A percentile compares a stretch with the other conserved stretches of the same genome.
Conservation (phyloP, 64 coral and sea anemone genomes). For the Montipora sp. region DNA sequence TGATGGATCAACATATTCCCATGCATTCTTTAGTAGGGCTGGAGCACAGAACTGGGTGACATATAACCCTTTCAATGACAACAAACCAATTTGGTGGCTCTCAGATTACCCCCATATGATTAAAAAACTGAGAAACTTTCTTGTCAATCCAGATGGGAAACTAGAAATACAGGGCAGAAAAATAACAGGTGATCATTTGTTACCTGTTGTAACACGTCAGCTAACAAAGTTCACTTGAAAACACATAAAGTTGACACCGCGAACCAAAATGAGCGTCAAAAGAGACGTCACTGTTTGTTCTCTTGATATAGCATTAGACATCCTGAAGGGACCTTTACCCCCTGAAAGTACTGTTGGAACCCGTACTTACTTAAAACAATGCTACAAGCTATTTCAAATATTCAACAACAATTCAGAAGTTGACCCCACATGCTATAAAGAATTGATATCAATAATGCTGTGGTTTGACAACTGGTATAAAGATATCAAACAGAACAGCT, state of each 20-base stretch:
- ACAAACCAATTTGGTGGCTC: no score
- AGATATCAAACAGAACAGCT: background rate
- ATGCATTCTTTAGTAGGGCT: no score
- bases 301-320: slow-evolving; percentile 49
- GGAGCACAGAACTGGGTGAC: no score
- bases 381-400: slow-evolving; percentile 40
- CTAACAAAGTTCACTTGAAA: slow-evolving; percentile 35
- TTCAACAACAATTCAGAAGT: slow-evolving; percentile 49
- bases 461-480: slow-evolving; percentile 46
- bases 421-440: slow-evolving; percentile 20
- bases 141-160: slow-evolving; percentile 17
- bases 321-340: slow-evolving; percentile 33
- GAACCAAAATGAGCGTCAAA: slow-evolving; percentile 66
- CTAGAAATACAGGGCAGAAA: slow-evolving; percentile 13
- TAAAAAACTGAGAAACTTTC: slow-evolving; percentile 44
- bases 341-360: slow-evolving; percentile 50
- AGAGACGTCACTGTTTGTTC: slow-evolving; percentile 46
- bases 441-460: slow-evolving; percentile 13
- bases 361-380: slow-evolving; percentile 28
- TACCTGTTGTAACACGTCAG: slow-evolving; percentile 24
- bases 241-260: slow-evolving; percentile 17
- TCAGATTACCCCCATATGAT: slow-evolving; percentile 54
- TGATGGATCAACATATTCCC: slow-evolving; percentile 54
- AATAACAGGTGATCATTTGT: slow-evolving; percentile 3
- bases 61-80: no score